These are phyloP conservation scores for Artibeus jamaicensis DNA, from an alignment of 2,797 vertebrate genomes.

Conservation along the genomic window DNA sequence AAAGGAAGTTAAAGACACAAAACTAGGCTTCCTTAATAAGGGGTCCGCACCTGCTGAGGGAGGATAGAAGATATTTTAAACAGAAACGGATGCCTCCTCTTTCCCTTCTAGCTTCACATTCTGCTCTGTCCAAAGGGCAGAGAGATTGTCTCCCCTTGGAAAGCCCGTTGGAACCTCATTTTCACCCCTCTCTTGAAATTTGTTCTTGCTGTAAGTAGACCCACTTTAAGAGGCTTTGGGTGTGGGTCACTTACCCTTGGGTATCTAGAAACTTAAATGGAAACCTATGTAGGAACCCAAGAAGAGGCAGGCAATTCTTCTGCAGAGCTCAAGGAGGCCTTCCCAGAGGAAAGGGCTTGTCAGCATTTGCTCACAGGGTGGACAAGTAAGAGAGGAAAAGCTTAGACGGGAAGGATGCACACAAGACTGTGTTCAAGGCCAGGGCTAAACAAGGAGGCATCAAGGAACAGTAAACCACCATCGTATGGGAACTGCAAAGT, in stretches of 20 bases:
- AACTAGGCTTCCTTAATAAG: neutral
- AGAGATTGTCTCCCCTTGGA: neutral
- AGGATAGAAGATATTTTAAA: neutral
- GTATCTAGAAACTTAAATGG: neutral
- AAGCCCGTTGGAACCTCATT: neutral
- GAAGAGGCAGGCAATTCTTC: neutral
- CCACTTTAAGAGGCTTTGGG: neutral
- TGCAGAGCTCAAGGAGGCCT: neutral
- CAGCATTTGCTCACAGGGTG: neutral
- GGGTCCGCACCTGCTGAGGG: no score
- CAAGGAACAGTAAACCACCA: neutral
- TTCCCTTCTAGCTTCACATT: neutral
- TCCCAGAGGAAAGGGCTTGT: neutral
- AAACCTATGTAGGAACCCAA: neutral
- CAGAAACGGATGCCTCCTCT: neutral
- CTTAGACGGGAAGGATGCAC: fast-evolving
- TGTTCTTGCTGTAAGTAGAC: neutral
- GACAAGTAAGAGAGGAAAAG: neutral
- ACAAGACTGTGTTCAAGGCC: neutral
- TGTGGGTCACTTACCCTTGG: neutral
- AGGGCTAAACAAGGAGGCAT: neutral
- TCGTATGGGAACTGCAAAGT: fast-evolving
- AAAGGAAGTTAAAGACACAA: neutral
- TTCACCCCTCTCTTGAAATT: neutral
- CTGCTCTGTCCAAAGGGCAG: neutral